A percentile compares a stretch with the other conserved stretches of the same genome.
phyloP scores from a whole-genome alignment of 2,113 vertebrate genomes.

The Peromyscus maniculatus region DNA sequence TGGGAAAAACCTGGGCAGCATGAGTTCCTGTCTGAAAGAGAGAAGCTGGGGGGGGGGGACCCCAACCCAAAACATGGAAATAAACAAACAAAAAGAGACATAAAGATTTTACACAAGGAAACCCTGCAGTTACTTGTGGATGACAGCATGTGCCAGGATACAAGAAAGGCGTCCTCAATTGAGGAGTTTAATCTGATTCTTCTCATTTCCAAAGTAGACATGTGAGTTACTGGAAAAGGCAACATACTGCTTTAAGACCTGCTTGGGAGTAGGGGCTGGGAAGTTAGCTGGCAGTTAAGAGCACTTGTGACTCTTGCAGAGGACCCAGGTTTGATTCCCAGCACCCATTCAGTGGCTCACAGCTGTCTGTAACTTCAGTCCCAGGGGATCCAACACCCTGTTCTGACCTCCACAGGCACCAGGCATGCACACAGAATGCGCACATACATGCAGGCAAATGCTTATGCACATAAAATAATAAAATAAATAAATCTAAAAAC shows the following conservation, averaged over 20 bases:
- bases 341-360: background rate
- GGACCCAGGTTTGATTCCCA: background rate
- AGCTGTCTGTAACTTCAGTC: background rate
- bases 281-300: background rate
- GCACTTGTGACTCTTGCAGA: background rate
- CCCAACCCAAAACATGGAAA: background rate
- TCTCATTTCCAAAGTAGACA: background rate
- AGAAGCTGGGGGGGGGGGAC: no score
- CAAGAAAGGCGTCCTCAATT: background rate
- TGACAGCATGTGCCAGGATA: background rate
- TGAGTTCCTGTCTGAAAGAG: background rate
- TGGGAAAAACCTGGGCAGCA: background rate
- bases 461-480: background rate
- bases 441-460: background rate
- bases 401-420: background rate
- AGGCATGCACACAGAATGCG: background rate
- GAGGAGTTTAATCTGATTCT: conserved; percentile 18
- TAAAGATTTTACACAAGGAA: background rate
- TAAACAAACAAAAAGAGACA: background rate
- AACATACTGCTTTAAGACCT: background rate
- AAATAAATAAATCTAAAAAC: background rate
- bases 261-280: background rate
- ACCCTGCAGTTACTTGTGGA: conserved; percentile 10
- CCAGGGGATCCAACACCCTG: background rate
- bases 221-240: conserved; percentile 1